A percentile compares a stretch with the other conserved stretches of the same genome.
Evolutionary conservation across 2,797 vertebrate species (phyloP).

Genomic region (Vultur gryphus): DNA sequence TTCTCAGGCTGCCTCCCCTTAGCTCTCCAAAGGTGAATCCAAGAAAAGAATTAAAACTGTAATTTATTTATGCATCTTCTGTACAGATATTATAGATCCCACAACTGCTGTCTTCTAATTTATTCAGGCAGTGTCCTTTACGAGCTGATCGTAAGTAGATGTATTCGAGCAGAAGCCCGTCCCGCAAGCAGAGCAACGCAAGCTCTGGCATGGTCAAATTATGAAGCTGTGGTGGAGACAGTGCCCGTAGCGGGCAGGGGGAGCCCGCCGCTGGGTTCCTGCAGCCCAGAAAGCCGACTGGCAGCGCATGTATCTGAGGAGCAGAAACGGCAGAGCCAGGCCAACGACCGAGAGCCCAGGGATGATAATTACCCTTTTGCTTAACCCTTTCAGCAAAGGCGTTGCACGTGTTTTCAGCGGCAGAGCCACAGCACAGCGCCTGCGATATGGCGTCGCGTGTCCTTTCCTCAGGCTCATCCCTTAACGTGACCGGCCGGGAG

Average conservation of each 20-base stretch:
- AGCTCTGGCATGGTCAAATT: not conserved
- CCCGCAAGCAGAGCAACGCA: not conserved
- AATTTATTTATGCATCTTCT: conserved; percentile 1
- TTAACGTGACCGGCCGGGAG: not conserved
- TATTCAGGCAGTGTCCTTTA: not conserved
- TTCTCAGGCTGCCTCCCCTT: not conserved
- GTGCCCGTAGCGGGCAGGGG: not conserved
- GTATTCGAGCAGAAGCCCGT: not conserved
- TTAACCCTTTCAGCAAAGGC: not conserved
- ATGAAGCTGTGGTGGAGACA: not conserved
- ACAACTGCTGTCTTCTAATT: not conserved
- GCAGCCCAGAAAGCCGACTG: not conserved
- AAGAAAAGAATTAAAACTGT: conserved; percentile 47
- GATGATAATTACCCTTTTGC: not conserved
- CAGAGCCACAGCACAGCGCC: not conserved
- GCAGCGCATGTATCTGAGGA: not conserved
- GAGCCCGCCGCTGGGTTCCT: accelerated
- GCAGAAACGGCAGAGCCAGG: not conserved
- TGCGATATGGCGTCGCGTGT: accelerated
- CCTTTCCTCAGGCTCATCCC: not conserved
- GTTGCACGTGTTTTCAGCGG: not conserved
- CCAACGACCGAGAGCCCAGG: not conserved
- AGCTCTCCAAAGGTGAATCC: not conserved
- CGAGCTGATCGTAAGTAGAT: not conserved
- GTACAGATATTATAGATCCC: not conserved